phyloP scores from a whole-genome alignment of 2,888 invertebrate species.

The Limnephilus rhombicus region DNA sequence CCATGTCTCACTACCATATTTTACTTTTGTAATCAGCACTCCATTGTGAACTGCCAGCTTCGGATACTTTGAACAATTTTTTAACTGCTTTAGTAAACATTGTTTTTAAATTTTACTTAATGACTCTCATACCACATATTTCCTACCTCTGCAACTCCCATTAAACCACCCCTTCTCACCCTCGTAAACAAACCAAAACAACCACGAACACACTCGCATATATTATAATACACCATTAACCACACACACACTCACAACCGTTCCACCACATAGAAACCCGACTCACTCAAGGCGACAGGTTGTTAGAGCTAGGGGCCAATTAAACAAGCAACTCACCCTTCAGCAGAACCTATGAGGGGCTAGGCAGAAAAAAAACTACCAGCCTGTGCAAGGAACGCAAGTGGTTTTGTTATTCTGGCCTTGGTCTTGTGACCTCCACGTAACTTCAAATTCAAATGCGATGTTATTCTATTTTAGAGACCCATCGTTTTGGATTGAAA shows the following conservation, averaged over 20 bases:
- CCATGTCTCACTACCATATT: too few relatives aligned
- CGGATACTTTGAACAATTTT: too few relatives aligned
- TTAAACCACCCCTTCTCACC: background rate
- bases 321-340: slow-evolving; percentile 2
- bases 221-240: background rate
- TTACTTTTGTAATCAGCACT: too few relatives aligned
- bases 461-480: slow-evolving; percentile 1
- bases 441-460: slow-evolving; percentile 35
- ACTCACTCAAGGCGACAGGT: slow-evolving; percentile 25
- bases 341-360: background rate
- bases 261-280: background rate
- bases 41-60: too few relatives aligned
- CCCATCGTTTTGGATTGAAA: background rate
- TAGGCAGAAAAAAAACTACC: background rate
- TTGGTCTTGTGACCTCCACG: background rate
- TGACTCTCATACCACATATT: background rate
- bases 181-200: background rate
- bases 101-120: background rate
- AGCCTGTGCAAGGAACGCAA: too few relatives aligned
- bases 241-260: background rate
- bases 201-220: background rate
- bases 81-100: too few relatives aligned
- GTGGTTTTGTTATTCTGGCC: slow-evolving; percentile 32
- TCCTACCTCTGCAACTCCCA: background rate
- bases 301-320: slow-evolving; percentile 26